Base-by-base conservation (phyloP, 2,888 invertebrate genomes). In the Clivina fossor region DNA sequence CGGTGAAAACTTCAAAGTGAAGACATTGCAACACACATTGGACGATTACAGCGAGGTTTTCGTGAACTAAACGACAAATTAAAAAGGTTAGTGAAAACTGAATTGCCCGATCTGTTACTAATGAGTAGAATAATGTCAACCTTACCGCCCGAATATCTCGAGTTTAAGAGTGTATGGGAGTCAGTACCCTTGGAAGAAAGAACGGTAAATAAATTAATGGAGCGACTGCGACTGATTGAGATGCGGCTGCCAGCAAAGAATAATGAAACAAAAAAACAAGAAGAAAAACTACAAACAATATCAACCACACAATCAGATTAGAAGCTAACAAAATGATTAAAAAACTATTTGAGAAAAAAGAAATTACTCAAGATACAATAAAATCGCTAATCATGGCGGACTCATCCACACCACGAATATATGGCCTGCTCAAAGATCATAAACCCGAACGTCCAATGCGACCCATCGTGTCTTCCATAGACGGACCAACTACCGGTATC, bases 1-100 rank as follows among this genome's bases (percentile, higher is more conserved):
- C 2, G 16, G 37, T 19, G 58, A 16, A 62, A 59, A 53, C n/a
- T 51, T 43, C 22, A 35, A 11, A 15, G 28, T 32, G 44, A 54
- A 46, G 54, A 44, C 24, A 54, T 54, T 5, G 19, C 54, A 24
- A 15, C 54, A 11, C 44, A 33, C 11, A 18, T 54, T 32, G 35
- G 16, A 16, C 9, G 28, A 11, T 40, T 40, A 28, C 19, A 50
- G 40, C 15, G 28, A 28, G 40, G 30, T 4, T 50, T 41, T 15
- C 26, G 38, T 16, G 50, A 50, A 30, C 30, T 50, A 5, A 50
- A 40, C 28, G 40, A 50, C 4, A 40, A 50, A n/a, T 19, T 40
- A 7, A 22, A 38, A 9, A 24, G 41, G 18, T 38, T 40, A 26
- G 32, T 26, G 11, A 18, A 19, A 24, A 18, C 50, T 26, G 41